phyloP scores from a whole-genome alignment of 1,140 invertebrate species.

The Bathynomus jamesi region DNA sequence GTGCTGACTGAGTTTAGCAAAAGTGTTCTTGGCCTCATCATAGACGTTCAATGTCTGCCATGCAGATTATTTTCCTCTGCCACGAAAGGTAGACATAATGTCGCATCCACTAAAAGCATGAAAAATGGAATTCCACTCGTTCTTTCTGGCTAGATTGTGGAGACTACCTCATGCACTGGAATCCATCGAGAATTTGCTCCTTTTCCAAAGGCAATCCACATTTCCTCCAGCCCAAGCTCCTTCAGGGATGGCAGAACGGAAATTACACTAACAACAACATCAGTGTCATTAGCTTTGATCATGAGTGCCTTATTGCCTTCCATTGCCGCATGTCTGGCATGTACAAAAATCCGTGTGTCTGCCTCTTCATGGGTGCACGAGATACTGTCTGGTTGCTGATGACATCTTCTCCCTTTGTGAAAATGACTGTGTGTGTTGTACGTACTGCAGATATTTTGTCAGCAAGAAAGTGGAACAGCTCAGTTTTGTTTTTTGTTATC shows the following conservation, averaged over 20 bases:
- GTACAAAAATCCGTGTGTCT: constrained; percentile 21
- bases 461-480: constrained; percentile 37
- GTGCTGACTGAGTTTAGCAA: constrained; percentile 15
- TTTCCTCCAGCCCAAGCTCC: constrained; percentile 26
- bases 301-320: constrained; percentile 19
- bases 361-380: constrained; percentile 34
- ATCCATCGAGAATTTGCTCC: constrained; percentile 27
- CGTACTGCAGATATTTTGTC: constrained; percentile 17
- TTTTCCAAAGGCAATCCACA: constrained; percentile 38
- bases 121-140: constrained; percentile 26
- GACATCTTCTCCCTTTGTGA: constrained; percentile 23
- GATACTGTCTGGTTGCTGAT: constrained; percentile 15
- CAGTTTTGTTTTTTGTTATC: constrained; percentile 35
- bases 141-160: constrained; percentile 19
- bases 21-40: constrained; percentile 14
- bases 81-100: constrained; percentile 29
- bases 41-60: constrained; percentile 25
- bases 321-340: too few relatives aligned
- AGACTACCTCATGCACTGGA: constrained; percentile 29
- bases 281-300: constrained; percentile 34
- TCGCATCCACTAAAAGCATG: constrained; percentile 34
- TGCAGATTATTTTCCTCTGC: constrained; percentile 20
- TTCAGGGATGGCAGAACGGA: constrained; percentile 11
- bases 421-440: constrained; percentile 16
- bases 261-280: constrained; percentile 33